phyloP scores from a whole-genome alignment of 35 echinoderm and acorn worm species.

The Chiridota heheva region DNA sequence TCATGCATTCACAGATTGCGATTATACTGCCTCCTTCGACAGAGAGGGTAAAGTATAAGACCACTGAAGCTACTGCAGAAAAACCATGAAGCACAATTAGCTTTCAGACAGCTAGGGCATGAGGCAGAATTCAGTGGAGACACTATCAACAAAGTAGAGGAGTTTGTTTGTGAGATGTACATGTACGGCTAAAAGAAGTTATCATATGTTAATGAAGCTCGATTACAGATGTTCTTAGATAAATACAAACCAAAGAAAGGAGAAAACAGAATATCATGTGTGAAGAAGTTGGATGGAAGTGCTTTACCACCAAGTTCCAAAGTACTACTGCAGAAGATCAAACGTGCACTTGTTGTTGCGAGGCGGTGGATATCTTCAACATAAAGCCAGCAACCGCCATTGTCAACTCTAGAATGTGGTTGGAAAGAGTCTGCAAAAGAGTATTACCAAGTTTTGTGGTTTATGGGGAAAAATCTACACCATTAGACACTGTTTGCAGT shows the following conservation, averaged over 20 bases:
- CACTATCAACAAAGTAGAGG: neutral
- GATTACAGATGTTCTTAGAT: constrained; percentile 31
- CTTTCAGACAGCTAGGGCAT: constrained; percentile 25
- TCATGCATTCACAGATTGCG: constrained; percentile 45
- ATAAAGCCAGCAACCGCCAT: neutral
- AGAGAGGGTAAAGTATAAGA: constrained; percentile 28
- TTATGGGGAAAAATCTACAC: neutral
- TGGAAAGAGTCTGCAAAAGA: neutral
- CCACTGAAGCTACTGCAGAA: constrained; percentile 43
- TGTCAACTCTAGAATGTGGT: neutral
- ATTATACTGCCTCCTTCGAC: constrained; percentile 46
- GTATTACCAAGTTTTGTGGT: neutral
- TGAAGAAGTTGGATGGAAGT: constrained; percentile 13
- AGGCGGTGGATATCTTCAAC: constrained; percentile 18
- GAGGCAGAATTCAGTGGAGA: constrained; percentile 1
- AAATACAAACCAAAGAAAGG: constrained; percentile 24
- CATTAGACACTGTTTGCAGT: too few relatives aligned
- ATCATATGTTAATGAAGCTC: constrained; percentile 14
- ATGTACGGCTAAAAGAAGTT: constrained; percentile 25
- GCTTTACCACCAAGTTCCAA: constrained; percentile 17
- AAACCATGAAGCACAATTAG: constrained; percentile 35
- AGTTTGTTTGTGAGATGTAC: constrained; percentile 39
- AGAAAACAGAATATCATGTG: neutral
- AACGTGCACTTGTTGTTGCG: constrained; percentile 13
- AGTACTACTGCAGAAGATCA: constrained; percentile 12